These are phyloP conservation scores for Anticlea derivata DNA, from an alignment of 2,888 invertebrate genomes.

Conservation along the genomic window DNA sequence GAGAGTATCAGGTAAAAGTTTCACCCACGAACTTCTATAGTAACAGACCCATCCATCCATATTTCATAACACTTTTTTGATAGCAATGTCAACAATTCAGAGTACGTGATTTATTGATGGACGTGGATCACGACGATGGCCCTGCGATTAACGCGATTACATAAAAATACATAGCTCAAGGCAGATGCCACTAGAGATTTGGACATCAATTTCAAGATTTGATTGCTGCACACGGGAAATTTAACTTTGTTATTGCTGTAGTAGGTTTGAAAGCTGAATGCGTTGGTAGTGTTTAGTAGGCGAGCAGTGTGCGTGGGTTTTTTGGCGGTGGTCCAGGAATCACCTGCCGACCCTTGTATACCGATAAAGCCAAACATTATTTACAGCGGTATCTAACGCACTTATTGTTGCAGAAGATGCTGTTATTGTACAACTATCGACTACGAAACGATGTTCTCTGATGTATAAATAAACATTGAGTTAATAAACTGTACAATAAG, in stretches of 20 bases:
- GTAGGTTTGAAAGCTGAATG: slow-evolving; percentile 47
- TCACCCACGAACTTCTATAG: too few relatives aligned
- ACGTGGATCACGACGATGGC: slow-evolving; percentile 53
- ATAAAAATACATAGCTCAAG: slow-evolving; percentile 71
- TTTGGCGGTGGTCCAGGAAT: slow-evolving; percentile 71
- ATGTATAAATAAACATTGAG: slow-evolving; percentile 39
- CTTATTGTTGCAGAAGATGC: slow-evolving; percentile 57
- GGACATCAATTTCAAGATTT: slow-evolving; percentile 71
- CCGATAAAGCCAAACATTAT: slow-evolving; percentile 76
- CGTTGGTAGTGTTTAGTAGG: slow-evolving; percentile 43
- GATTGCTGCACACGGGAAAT: slow-evolving; percentile 36
- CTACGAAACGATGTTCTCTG: slow-evolving; percentile 32
- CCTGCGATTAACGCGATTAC: slow-evolving; percentile 59
- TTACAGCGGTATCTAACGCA: slow-evolving; percentile 65
- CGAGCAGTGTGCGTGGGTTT: slow-evolving; percentile 68
- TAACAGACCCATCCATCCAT: slow-evolving; percentile 23
- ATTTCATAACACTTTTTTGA: slow-evolving; percentile 46
- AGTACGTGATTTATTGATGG: slow-evolving; percentile 48
- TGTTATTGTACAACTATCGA: slow-evolving; percentile 45
- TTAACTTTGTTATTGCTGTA: slow-evolving; percentile 37
- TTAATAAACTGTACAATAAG: slow-evolving; percentile 27
- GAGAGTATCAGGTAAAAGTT: too few relatives aligned
- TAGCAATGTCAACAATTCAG: slow-evolving; percentile 46
- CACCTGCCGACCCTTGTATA: slow-evolving; percentile 79
- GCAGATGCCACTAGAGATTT: slow-evolving; percentile 73